These are phyloP conservation scores for Agrilus cyanescens DNA, from an alignment of 2,888 invertebrate species.

Conservation along the genomic window DNA sequence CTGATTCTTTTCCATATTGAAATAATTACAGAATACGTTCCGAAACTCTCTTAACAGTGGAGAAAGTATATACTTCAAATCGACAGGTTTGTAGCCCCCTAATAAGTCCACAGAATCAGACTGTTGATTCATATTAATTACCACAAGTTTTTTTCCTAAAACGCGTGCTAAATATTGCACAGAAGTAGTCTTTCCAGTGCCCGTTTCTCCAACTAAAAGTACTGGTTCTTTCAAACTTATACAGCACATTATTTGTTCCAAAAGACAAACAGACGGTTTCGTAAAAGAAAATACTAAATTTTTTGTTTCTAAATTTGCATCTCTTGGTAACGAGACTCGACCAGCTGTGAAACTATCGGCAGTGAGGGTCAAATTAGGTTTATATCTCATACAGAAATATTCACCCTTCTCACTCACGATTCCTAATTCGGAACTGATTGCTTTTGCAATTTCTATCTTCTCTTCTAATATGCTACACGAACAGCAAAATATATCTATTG, in stretches of 20 bases:
- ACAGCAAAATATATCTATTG: constrained; percentile 82
- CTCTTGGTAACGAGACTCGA: constrained; percentile 41
- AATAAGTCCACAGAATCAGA: constrained; percentile 93
- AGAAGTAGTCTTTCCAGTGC: constrained; percentile 94
- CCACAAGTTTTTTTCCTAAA: constrained; percentile 73
- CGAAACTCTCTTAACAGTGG: constrained; percentile 80
- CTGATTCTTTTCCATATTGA: constrained; percentile 62
- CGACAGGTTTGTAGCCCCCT: constrained; percentile 95
- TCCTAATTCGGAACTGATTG: constrained; percentile 70
- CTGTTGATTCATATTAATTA: constrained; percentile 98
- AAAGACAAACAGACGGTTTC: constrained; percentile 61
- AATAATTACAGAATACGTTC: constrained; percentile 65
- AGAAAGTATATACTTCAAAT: constrained; percentile 68
- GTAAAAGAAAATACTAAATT: constrained; percentile 66
- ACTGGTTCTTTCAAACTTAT: constrained; percentile 78
- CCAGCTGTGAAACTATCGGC: constrained; percentile 55
- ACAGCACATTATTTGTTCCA: constrained; percentile 83
- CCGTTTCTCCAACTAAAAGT: constrained; percentile 93
- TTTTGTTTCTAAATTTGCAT: constrained; percentile 14
- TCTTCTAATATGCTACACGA: constrained; percentile 55
- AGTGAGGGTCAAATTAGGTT: constrained; percentile 58
- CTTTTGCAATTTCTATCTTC: constrained; percentile 55
- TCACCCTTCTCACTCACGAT: constrained; percentile 72
- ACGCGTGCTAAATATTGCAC: constrained; percentile 83
- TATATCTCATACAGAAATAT: constrained; percentile 65